Conservation (phyloP, 2,888 invertebrate species). For the Chymomyza caudatula region DNA sequence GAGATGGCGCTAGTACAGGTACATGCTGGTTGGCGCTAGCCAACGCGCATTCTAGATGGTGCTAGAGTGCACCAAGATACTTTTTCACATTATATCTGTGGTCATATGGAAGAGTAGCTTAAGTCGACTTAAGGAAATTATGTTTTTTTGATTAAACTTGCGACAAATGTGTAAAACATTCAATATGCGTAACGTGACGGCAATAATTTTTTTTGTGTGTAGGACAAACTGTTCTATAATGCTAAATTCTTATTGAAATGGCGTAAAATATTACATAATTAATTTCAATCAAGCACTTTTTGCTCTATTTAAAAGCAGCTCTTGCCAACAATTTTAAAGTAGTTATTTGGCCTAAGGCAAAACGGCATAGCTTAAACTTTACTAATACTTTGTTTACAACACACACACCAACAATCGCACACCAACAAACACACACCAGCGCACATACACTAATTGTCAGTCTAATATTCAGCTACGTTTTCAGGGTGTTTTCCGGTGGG, state of each 20-base stretch:
- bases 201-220: no score
- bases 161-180: no score
- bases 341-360: conserved; percentile 23
- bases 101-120: no score
- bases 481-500: conserved; percentile 8
- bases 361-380: conserved; percentile 6
- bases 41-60: no score
- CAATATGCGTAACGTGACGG: no score
- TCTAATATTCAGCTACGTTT: conserved; percentile 31
- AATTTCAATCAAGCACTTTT: background rate
- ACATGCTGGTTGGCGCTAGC: no score
- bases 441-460: conserved; percentile 30
- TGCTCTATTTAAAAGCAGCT: conserved; percentile 10
- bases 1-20: no score
- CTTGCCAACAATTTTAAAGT: conserved; percentile 1
- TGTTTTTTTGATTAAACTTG: no score
- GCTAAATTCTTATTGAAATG: background rate
- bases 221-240: no score
- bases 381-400: conserved; percentile 27
- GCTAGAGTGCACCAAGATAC: no score
- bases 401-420: background rate
- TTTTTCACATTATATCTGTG: no score
- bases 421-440: background rate
- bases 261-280: background rate
- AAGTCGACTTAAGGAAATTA: no score